Evolutionary conservation across 2,888 invertebrate genomes (phyloP), one percentile per base, ranked within the genome.

Genomic region (Mimas tiliae): DNA sequence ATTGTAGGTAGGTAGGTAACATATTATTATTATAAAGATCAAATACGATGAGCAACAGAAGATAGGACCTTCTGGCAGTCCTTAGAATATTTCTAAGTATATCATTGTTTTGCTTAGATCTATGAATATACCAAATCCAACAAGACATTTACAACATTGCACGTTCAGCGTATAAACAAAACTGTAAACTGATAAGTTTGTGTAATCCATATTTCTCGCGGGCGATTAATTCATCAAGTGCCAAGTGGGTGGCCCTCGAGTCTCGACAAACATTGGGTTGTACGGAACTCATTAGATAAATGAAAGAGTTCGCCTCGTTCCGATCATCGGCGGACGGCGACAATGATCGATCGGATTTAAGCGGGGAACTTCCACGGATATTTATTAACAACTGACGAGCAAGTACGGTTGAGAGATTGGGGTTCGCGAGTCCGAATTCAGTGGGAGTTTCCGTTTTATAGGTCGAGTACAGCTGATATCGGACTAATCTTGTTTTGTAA

Each of bases 221-320:
- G 72, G 72, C 80, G 85, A 86, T 88, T 89, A 86, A 87, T 86
- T 85, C 80, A 85, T 86, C 85, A 87, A 86, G 83, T 82, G 84
- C 86, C 81, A 84, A 83, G 82, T 79, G 75, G 74, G 72, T 77
- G 65, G 76, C 76, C 73, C 71, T 81, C 71, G 27, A 27, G 27
- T 27, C 4, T 27, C 27, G 67, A 72, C 82, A 82, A 85, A 84
- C 85, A 82, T 71, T 78, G 14, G 19, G 48, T 55, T 63, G 58
- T 67, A 64, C 62, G 52, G 50, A 85, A 86, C 87, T 91, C 90
- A 91, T 92, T 92, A 91, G 82, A 89, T 87, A 90, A 90, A 92
- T 91, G 90, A 92, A 91, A 91, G 91, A 92, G 93, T 93, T 91
- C 86, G 64, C 68, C 86, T 58, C 66, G 55, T 34, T 58, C 67